phyloP scores from a whole-genome alignment of 2,113 vertebrate genomes.

The Colistium nudipinnis region DNA sequence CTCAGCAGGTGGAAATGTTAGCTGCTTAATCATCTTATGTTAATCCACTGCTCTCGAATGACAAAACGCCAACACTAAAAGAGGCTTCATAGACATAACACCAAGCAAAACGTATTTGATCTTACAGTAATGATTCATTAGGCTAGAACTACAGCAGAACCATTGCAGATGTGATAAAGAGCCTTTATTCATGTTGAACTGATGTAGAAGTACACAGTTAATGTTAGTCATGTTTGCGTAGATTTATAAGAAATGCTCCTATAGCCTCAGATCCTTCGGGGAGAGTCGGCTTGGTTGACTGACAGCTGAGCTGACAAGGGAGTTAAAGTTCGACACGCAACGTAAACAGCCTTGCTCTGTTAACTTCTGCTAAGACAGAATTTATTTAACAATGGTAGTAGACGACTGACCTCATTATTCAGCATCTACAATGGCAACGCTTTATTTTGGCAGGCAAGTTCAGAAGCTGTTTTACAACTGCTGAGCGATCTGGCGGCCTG shows the following conservation, averaged over 20 bases:
- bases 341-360: constrained; percentile 28
- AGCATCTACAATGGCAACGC: background rate
- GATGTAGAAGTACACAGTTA: background rate
- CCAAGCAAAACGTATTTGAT: background rate
- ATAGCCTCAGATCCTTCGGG: background rate
- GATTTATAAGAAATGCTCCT: constrained; percentile 21
- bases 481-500: background rate
- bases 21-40: constrained; percentile 47
- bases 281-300: constrained; percentile 22
- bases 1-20: constrained; percentile 54
- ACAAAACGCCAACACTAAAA: constrained; percentile 5
- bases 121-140: background rate
- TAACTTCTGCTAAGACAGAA: constrained; percentile 26
- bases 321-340: constrained; percentile 15
- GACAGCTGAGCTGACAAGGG: constrained; percentile 24
- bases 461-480: background rate
- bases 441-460: background rate
- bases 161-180: background rate
- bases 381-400: constrained; percentile 1
- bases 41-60: constrained; percentile 22
- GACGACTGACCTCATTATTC: constrained; percentile 13
- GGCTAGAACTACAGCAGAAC: background rate
- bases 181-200: background rate
- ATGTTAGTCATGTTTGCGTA: background rate
- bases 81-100: background rate